phyloP scores from a whole-genome alignment of 2,888 invertebrate species.

The Xestia xanthographa region DNA sequence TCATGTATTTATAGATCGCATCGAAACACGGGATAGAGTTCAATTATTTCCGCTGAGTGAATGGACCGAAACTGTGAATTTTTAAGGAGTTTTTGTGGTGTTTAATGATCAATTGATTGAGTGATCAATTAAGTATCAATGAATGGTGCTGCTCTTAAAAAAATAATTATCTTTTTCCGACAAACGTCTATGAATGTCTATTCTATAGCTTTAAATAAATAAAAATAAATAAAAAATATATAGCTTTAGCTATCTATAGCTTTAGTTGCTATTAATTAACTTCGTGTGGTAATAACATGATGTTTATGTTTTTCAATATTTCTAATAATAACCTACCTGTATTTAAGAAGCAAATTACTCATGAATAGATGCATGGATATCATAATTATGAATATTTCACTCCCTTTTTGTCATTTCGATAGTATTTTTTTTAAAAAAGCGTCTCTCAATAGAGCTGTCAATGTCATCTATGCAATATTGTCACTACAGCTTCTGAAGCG shows the following conservation, averaged over 20 bases:
- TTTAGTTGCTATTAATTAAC: background rate
- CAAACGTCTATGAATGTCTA: background rate
- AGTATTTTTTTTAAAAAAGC: no score
- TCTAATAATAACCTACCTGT: background rate
- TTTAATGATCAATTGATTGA: conserved; percentile 27
- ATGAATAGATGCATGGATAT: no score
- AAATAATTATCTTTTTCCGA: background rate
- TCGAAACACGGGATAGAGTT: conserved; percentile 67
- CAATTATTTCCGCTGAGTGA: conserved; percentile 64
- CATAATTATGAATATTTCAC: no score
- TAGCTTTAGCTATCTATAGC: no score
- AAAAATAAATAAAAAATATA: no score
- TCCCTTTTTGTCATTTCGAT: no score
- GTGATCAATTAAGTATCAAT: conserved; percentile 14
- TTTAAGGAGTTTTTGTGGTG: background rate
- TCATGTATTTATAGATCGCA: conserved; percentile 83
- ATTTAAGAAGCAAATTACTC: background rate
- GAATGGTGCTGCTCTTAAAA: background rate
- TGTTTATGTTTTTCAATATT: background rate
- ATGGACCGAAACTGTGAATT: conserved; percentile 50
- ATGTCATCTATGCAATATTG: no score
- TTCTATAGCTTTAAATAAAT: background rate
- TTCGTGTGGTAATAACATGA: background rate
- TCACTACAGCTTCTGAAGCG: background rate
- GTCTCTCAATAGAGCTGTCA: no score